A percentile compares a stretch with the other conserved stretches of the same genome.
Conservation (phyloP, 2,113 vertebrate species). For the Corvus cornix region DNA sequence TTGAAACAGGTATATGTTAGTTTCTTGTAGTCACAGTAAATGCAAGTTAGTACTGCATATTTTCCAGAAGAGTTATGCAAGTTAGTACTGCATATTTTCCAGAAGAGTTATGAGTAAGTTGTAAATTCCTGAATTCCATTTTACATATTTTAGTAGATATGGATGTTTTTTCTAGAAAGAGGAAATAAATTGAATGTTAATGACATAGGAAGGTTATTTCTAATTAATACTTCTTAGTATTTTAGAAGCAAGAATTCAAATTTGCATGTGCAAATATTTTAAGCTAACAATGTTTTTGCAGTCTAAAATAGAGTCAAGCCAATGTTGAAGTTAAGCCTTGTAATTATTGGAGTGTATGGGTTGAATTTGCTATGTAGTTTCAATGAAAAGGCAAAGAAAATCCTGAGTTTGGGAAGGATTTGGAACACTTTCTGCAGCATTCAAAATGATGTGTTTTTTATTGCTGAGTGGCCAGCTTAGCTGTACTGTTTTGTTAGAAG, state of each 20-base stretch:
- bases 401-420: background rate
- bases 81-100: background rate
- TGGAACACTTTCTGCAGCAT: background rate
- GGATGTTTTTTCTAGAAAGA: background rate
- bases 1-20: slow-evolving; percentile 81
- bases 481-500: background rate
- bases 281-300: background rate
- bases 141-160: background rate
- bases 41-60: background rate
- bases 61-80: background rate
- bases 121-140: background rate
- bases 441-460: background rate
- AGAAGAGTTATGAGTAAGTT: background rate
- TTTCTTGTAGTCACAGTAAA: background rate
- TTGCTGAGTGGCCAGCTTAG: background rate
- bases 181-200: background rate
- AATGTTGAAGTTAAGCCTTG: background rate
- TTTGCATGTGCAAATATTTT: background rate
- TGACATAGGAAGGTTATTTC: background rate
- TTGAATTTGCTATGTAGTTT: background rate
- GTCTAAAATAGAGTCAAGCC: background rate
- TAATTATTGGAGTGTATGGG: background rate
- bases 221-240: background rate
- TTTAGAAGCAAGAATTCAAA: background rate
- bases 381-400: background rate